Base-by-base conservation (phyloP, 2,888 invertebrate species). In the Nemapogon koenigi region DNA sequence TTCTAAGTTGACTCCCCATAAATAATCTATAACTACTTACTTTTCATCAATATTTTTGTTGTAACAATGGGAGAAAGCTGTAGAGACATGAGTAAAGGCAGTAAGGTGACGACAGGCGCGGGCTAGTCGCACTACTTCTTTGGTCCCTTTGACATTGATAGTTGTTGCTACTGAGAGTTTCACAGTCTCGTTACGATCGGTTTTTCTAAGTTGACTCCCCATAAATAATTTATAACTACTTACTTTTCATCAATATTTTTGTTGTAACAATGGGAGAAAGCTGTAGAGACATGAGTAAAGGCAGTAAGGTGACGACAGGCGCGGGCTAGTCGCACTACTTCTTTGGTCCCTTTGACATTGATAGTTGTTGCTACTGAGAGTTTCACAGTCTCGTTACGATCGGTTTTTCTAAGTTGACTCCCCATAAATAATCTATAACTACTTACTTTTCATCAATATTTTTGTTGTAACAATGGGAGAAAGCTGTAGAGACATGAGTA, bases 131-230 rank as follows among this genome's bases (percentile, higher is more conserved):
- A 94, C 54, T 14, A 93, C 81, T 48, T 88, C 85, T 45, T 85
- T 83, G 0, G 91, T 89, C 0, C 90, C 92, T 16, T 82, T 72
- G 0, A 94, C 87, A 62, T 94, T 94, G 59, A 93, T 90, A 16
- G 84, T 83, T 3, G 90, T 85, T 0, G 94, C 87, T 1, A 85
- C 55, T 46, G 86, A 84, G 8, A 94, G 72, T n/a, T n/a, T n/a
- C n/a, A n/a, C n/a, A n/a, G n/a, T n/a, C n/a, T n/a, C n/a, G n/a
- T n/a, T n/a, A n/a, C n/a, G n/a, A n/a, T n/a, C n/a, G n/a, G n/a
- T n/a, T n/a, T n/a, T n/a, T n/a, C n/a, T n/a, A n/a, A n/a, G n/a
- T n/a, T n/a, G n/a, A n/a, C n/a, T n/a, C n/a, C n/a, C n/a, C n/a
- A n/a, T n/a, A n/a, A n/a, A n/a, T n/a, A n/a, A n/a, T 16, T 3